These are phyloP conservation scores for Taphrorychus bicolor DNA, from an alignment of 2,888 invertebrate species.

Conservation along the genomic window DNA sequence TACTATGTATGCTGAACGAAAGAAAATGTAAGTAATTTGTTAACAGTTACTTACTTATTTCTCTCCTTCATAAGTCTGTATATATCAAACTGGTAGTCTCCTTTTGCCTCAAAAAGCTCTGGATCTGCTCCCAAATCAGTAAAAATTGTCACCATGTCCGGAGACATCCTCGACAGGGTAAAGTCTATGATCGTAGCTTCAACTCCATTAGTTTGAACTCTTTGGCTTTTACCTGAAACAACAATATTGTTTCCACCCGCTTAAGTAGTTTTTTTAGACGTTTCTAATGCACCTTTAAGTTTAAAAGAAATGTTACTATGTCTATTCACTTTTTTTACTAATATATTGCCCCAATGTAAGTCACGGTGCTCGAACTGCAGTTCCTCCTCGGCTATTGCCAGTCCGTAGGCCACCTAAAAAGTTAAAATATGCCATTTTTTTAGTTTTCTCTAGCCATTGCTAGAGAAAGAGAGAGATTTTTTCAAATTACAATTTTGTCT, in stretches of 20 bases:
- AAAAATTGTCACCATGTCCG: constrained; percentile 69
- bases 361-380: constrained; percentile 95
- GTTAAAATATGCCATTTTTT: neutral
- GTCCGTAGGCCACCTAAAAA: constrained; percentile 73
- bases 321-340: constrained; percentile 63
- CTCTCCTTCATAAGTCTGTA: constrained; percentile 87
- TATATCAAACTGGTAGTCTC: constrained; percentile 95
- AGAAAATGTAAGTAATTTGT: too few species aligned
- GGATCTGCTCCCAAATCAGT: constrained; percentile 80
- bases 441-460: too few species aligned
- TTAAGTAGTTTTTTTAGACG: neutral
- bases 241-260: neutral
- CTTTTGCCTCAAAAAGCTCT: constrained; percentile 79
- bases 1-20: too few species aligned
- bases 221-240: constrained; percentile 16
- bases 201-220: constrained; percentile 19
- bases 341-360: constrained; percentile 93
- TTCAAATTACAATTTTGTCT: too few species aligned
- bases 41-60: constrained; percentile 77
- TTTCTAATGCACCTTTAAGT: constrained; percentile 29
- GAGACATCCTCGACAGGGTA: constrained; percentile 80
- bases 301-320: constrained; percentile 21
- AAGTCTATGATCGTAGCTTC: constrained; percentile 86
- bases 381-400: constrained; percentile 86
- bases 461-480: too few species aligned